Percentiles rank a stretch among this genome's conserved stretches.
phyloP scores from a whole-genome alignment of 2,113 vertebrate species.

The Castor canadensis region DNA sequence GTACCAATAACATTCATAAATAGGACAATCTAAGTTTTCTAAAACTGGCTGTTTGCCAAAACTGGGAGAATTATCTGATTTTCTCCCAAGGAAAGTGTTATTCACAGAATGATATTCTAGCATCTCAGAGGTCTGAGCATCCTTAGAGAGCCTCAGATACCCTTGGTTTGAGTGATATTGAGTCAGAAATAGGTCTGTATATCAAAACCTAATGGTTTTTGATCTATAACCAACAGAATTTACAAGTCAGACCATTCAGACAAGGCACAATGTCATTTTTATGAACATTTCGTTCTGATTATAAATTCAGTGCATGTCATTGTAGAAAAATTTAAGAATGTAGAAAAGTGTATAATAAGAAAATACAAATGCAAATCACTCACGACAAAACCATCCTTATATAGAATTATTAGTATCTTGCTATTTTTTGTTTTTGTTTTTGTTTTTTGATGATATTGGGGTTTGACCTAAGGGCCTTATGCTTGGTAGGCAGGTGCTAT shows the following conservation, averaged over 20 bases:
- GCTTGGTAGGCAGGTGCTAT: too few species aligned
- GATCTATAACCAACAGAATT: background rate
- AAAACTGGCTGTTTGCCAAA: background rate
- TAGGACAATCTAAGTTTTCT: background rate
- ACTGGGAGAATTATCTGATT: background rate
- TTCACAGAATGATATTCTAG: background rate
- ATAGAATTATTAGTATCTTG: background rate
- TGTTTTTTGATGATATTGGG: too few species aligned
- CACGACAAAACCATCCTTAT: background rate
- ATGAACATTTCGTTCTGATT: background rate
- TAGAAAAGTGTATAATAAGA: background rate
- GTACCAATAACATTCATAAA: background rate
- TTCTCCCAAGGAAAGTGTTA: background rate
- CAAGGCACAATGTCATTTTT: background rate
- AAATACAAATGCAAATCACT: background rate
- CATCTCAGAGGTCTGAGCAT: background rate
- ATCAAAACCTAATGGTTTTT: background rate
- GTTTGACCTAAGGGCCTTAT: too few species aligned
- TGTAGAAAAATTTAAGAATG: conserved; percentile 8
- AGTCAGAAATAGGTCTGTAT: background rate
- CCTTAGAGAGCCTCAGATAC: background rate
- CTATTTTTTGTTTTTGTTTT: too few species aligned
- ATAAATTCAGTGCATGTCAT: background rate
- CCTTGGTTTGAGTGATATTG: background rate
- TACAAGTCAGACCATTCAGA: background rate